Evolutionary conservation across 2,113 vertebrate species (phyloP), one percentile per base, ranked within the genome.

Genomic region (Bufo gargarizans): DNA sequence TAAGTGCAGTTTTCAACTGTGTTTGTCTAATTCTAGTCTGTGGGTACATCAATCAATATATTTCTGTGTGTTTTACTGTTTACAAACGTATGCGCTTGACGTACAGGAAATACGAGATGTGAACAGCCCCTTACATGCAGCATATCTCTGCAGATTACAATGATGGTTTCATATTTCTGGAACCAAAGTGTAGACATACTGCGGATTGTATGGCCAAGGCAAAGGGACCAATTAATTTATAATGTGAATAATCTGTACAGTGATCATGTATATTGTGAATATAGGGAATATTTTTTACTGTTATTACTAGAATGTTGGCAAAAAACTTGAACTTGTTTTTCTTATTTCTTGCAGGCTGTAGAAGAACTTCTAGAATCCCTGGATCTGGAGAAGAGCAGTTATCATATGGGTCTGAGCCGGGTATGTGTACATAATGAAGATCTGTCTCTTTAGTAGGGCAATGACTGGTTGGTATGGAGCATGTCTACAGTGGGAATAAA

Each of bases 371-470:
- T 99, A 92, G 97, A 98, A 89, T 97, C 97, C 0, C 89, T 99
- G 95, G 98, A 99, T 84, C 94, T 99, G 91, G 98, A 99, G 94
- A 98, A 97, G 92, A 99, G 97, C 94, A 98, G 93, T 92, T 97
- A 95, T 91, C 96, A 98, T 93, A 96, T 99, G 96, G 98, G 98
- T 8, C 91, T 99, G 79, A 99, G 98, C 93, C 94, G 96, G 95
- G 98, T 99, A 93, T 90, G 96, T 93, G 49, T 17, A 67, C 16
- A 76, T 10, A 50, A 9, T 33, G 33, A 33, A 33, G 22, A 12
- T 22, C 22, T 5, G n/a, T 67, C 9, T 67, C n/a, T 67, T 10
- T 67, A n/a, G 63, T n/a, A 22, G 20, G 22, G n/a, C 20, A 63
- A 63, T 63, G 17, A 19, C 5, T 20, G 17, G 61, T 63, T 11